Conservation (phyloP, 2,113 vertebrate species). For the Hippopotamus amphibius region DNA sequence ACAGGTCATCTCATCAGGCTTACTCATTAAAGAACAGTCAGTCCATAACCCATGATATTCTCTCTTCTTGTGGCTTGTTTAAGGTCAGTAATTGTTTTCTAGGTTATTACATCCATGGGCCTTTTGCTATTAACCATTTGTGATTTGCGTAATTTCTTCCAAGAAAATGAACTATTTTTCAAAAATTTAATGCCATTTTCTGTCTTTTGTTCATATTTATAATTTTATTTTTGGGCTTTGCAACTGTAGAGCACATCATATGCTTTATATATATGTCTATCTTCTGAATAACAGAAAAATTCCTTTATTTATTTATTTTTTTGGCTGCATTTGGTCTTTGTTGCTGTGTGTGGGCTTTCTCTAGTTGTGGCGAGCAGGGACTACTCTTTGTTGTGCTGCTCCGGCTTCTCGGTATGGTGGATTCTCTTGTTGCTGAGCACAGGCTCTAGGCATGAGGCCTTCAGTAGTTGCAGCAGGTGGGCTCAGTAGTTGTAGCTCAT, state of each 20-base stretch:
- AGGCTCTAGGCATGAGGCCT: no score
- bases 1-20: neutral
- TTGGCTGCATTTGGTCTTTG: no score
- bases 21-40: constrained; percentile 11
- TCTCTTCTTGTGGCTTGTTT: neutral
- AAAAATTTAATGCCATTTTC: neutral
- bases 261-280: neutral
- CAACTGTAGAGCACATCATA: neutral
- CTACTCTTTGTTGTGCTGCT: no score
- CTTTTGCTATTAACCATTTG: constrained; percentile 43
- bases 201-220: constrained; percentile 7
- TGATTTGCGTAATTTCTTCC: constrained; percentile 47
- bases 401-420: no score
- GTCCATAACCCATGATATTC: neutral
- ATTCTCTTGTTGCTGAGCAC: no score
- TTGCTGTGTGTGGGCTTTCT: no score
- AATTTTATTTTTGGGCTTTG: neutral
- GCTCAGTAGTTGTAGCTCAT: no score
- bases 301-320: no score
- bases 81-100: constrained; percentile 2
- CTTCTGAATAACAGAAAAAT: neutral
- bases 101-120: neutral
- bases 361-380: no score
- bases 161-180: constrained; percentile 23
- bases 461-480: no score